phyloP scores from a whole-genome alignment of 2,797 vertebrate genomes.

The Eulemur mongoz region DNA sequence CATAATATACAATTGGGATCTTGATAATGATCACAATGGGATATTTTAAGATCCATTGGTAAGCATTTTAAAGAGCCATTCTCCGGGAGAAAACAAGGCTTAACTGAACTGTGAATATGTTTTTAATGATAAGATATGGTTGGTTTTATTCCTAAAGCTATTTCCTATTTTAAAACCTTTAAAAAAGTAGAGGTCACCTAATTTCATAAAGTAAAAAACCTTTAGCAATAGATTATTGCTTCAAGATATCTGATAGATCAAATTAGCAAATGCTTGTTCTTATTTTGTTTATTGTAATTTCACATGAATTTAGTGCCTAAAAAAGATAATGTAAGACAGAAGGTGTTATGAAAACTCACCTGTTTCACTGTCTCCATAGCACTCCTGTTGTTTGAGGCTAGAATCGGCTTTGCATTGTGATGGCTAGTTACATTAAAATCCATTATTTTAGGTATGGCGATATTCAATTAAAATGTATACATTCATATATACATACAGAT shows the following conservation, averaged over 20 bases:
- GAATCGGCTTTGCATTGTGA: background rate
- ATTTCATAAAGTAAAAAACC: background rate
- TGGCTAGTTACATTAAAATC: background rate
- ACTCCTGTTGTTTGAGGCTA: background rate
- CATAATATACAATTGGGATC: background rate
- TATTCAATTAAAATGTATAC: background rate
- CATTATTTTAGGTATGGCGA: background rate
- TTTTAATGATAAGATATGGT: slow-evolving; percentile 23
- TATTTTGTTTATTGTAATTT: background rate
- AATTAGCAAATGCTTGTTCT: background rate
- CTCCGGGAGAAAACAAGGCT: background rate
- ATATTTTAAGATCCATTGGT: slow-evolving; percentile 16
- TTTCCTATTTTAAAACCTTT: background rate
- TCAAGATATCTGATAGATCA: background rate
- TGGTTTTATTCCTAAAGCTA: background rate
- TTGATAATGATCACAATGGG: background rate
- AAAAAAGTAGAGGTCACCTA: background rate
- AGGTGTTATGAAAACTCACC: background rate
- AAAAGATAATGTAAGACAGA: background rate
- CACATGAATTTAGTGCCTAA: slow-evolving; percentile 6
- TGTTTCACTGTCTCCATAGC: background rate
- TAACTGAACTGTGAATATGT: slow-evolving; percentile 34
- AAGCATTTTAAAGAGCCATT: background rate
- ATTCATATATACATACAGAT: background rate
- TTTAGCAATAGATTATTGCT: background rate